Evolutionary conservation across 2,113 vertebrate genomes (phyloP), one percentile per base, ranked within the genome.

Genomic region (Oryzias curvinotus): DNA sequence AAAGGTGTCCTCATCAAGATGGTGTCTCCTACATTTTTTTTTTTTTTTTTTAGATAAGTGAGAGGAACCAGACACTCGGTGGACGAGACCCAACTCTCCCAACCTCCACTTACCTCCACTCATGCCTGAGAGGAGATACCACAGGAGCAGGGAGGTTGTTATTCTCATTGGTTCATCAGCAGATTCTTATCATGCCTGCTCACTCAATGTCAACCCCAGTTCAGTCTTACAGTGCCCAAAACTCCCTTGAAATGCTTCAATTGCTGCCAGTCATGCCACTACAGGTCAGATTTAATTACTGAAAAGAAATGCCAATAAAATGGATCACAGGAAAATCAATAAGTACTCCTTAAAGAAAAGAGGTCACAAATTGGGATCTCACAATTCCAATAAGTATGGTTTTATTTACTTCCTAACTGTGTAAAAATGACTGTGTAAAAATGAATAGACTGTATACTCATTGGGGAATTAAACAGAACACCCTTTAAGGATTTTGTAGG

Each of bases 131-230:
- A 70, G 75, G 77, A 86, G 75, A 89, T 84, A 78, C 82, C 81
- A 77, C 75, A 73, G 68, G 70, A 70, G 82, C 80, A 86, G 80
- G 82, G 82, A 89, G 84, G 81, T 64, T 89, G 82, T 85, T 89
- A 83, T 86, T 89, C 71, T 65, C 75, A 67, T 65, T 65, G 63
- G 71, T 73, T 85, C 80, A 74, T 86, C 84, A 84, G 81, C 87
- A 89, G 85, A 86, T 87, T 87, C 78, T 85, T 81, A 82, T 85
- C 78, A 60, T 78, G 64, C 70, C 57, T 48, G 49, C 36, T 49
- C 26, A 57, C 50, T 77, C 23, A 13, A 68, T 74, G 45, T 54
- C 52, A 51, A 44, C 44, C 57, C 47, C 14, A 47, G 18, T 30
- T 63, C 18, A 65, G 30, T 21, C 46, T 65, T 42, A 49, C 46